These are phyloP conservation scores for Felis catus DNA, from an alignment of 2,113 vertebrate genomes.

Conservation along the genomic window F.catus_Fca126_mat1.0 CM031416.1:82177501-82178000, in stretches of 20 bases:
- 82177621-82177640: background rate
- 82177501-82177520: background rate
- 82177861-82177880: background rate
- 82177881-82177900: background rate
- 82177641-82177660: background rate
- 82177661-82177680: background rate
- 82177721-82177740: background rate
- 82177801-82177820: background rate
- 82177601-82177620: background rate
- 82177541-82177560: background rate
- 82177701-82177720: background rate
- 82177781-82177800: background rate
- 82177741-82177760: background rate
- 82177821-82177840: background rate
- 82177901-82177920: background rate
- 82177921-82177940: background rate
- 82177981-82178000: background rate
- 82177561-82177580: background rate
- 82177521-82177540: background rate
- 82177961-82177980: background rate
- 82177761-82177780: background rate
- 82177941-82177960: background rate
- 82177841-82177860: background rate
- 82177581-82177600: background rate
- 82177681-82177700: background rate